Base-by-base conservation (phyloP, 2,797 vertebrate genomes). In the Clarias platycephalus region DNA sequence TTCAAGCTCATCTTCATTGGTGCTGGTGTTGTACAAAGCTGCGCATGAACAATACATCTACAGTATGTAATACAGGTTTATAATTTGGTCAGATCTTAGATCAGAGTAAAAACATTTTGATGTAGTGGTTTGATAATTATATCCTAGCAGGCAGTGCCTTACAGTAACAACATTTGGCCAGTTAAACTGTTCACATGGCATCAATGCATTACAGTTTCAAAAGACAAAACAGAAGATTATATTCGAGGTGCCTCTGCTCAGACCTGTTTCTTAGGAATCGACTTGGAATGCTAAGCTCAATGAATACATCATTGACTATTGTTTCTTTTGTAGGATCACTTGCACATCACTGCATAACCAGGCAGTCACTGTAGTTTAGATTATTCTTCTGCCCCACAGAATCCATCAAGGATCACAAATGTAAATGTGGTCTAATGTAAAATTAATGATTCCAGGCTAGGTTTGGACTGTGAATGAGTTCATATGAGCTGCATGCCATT, bases 351-450 rank as follows among this genome's bases (percentile, higher is more conserved):
- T 49, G 10, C 78, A 62, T 66, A 74, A 64, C 75, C 63, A 66
- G 81, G 58, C 81, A 79, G 75, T 74, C 84, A 81, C 79, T 79
- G 82, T 85, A 67, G 79, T 88, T 84, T 79, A 80, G 57, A 88
- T 88, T 85, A 89, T 87, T 86, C 83, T 77, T 28, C 72, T 85
- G 57, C 84, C 80, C 72, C 78, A 82, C 82, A 60, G 77, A 88
- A 75, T 71, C 55, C 57, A 80, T 55, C 37, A 84, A 74, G 31
- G 8, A 80, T 71, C 40, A 79, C 68, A 84, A 82, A 84, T 68
- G 22, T 75, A 24, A 85, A 84, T 79, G 64, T 72, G 63, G 71
- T 9, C 53, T 85, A 76, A 85, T 82, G 62, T 77, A 68, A 82
- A 82, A 77, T 82, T 16, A 83, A 79, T 83, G 55, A 67, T 70